Evolutionary conservation across 2,888 invertebrate species (phyloP).

Genomic region (Chrysolina americana): DNA sequence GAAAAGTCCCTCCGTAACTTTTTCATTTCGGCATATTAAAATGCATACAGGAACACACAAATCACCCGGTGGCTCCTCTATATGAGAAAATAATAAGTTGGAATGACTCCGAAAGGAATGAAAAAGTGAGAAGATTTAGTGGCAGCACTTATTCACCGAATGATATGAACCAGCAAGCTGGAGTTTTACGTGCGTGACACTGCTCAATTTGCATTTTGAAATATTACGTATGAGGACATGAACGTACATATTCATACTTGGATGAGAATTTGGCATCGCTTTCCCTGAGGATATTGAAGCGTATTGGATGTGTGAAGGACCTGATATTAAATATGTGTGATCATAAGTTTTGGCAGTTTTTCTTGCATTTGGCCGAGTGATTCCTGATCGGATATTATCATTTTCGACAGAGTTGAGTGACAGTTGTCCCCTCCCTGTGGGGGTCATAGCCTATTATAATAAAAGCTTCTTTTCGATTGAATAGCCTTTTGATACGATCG

Average conservation of each 20-base stretch:
- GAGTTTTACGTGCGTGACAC: conserved; percentile 6
- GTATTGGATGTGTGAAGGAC: too few species aligned
- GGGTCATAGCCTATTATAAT: too few species aligned
- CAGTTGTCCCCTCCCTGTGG: too few species aligned
- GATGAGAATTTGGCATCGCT: too few species aligned
- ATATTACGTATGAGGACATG: background rate
- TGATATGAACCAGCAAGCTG: conserved; percentile 20
- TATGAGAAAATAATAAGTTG: conserved; percentile 48
- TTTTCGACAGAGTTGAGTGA: too few species aligned
- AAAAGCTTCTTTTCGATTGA: too few species aligned
- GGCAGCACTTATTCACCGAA: conserved; percentile 27
- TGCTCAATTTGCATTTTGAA: conserved; percentile 22
- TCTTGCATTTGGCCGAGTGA: too few species aligned
- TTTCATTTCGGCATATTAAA: conserved; percentile 61
- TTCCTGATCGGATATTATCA: too few species aligned
- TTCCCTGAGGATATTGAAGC: too few species aligned
- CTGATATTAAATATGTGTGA: too few species aligned
- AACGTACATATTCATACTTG: conserved; percentile 1
- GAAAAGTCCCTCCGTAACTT: conserved; percentile 57
- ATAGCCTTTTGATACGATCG: too few species aligned
- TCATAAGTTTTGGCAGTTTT: too few species aligned
- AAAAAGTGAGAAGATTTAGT: conserved; percentile 35
- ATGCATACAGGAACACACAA: conserved; percentile 61
- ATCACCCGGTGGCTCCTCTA: conserved; percentile 51
- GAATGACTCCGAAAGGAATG: conserved; percentile 37